Conservation (phyloP, 1,140 invertebrate genomes). For the Gonioctena quinquepunctata region DNA sequence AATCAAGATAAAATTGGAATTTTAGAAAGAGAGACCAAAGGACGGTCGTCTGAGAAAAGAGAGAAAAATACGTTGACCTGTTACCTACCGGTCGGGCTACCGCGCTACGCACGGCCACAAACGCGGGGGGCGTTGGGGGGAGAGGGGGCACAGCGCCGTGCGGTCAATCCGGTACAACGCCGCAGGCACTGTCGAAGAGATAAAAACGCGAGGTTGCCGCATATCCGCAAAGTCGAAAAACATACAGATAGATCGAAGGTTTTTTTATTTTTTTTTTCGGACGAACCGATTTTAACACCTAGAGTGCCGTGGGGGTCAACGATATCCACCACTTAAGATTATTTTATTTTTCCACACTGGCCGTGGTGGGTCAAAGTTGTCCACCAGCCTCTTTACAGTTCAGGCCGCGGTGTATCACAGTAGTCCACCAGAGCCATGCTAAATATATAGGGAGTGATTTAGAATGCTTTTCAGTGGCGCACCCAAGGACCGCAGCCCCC, state of each 20-base stretch:
- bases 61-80: conserved; percentile 21
- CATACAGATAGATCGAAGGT: too few relatives aligned
- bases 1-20: conserved; percentile 14
- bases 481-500: too few relatives aligned
- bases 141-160: conserved; percentile 2
- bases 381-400: too few relatives aligned
- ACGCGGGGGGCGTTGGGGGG: background rate
- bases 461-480: too few relatives aligned
- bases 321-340: too few relatives aligned
- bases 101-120: conserved; percentile 19
- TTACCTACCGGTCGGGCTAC: conserved; percentile 24
- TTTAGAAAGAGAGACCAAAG: conserved; percentile 16
- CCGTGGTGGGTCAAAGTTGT: too few relatives aligned
- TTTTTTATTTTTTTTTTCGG: background rate
- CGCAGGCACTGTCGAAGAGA: conserved; percentile 4
- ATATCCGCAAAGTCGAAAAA: background rate
- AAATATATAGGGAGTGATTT: too few relatives aligned
- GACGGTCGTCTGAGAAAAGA: conserved; percentile 12
- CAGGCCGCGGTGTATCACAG: too few relatives aligned
- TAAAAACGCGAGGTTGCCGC: conserved; percentile 1
- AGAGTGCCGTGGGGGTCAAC: too few relatives aligned
- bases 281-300: too few relatives aligned
- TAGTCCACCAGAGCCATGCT: too few relatives aligned
- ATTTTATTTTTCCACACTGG: too few relatives aligned
- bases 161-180: conserved; percentile 14